These are phyloP conservation scores for Micromussa lordhowensis DNA, from an alignment of 92 coral and sea anemone species.

Conservation along the genomic window DNA sequence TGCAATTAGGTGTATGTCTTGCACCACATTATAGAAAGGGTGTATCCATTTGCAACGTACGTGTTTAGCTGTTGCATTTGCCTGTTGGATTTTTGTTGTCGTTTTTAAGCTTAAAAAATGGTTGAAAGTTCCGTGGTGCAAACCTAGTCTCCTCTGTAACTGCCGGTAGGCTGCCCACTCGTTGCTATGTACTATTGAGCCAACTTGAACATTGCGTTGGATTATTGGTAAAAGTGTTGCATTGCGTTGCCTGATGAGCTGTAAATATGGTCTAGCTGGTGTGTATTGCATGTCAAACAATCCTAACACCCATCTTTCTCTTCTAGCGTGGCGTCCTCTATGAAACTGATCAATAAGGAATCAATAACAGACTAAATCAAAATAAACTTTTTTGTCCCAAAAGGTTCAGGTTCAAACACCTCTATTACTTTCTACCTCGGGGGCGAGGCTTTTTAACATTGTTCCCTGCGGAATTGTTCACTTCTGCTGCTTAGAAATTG, in stretches of 20 bases:
- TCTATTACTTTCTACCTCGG: no score
- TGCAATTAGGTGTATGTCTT: not conserved
- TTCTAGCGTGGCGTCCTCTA: constrained; percentile 8
- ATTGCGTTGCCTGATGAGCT: not conserved
- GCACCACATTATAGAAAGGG: constrained; percentile 25
- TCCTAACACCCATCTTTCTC: constrained; percentile 48
- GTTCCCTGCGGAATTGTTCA: no score
- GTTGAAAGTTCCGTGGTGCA: constrained; percentile 4
- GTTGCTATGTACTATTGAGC: constrained; percentile 31
- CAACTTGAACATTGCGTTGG: constrained; percentile 23
- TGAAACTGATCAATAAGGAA: constrained; percentile 15
- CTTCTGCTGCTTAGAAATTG: no score
- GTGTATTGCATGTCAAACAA: no score
- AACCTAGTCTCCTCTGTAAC: constrained; percentile 33
- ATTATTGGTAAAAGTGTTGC: constrained; percentile 17
- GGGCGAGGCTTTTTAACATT: no score
- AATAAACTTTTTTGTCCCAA: not conserved
- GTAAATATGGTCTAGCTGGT: no score
- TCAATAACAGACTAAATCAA: constrained; percentile 4
- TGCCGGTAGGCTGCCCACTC: constrained; percentile 51
- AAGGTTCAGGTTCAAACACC: no score
- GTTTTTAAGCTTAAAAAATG: not conserved
- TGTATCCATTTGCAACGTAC: constrained; percentile 2
- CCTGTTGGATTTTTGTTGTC: constrained; percentile 21
- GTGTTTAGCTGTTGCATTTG: constrained; percentile 24